Conservation (phyloP, 2,797 vertebrate species). For the Austrolebias charrua region DNA sequence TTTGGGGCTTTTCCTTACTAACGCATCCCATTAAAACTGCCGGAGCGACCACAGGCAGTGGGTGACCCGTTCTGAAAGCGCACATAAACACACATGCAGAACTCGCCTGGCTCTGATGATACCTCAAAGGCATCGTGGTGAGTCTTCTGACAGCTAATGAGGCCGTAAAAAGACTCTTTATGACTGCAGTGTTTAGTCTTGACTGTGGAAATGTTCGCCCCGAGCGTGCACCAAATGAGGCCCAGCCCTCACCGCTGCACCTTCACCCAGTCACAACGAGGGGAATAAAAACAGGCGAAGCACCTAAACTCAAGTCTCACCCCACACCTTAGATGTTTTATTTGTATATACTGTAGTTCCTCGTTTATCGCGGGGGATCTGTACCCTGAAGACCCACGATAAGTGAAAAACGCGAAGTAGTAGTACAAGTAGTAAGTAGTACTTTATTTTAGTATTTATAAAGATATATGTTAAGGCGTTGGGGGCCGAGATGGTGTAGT, state of each 20-base stretch:
- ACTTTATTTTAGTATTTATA: too few relatives aligned
- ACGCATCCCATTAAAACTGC: conserved; percentile 61
- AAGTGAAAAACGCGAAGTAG: too few relatives aligned
- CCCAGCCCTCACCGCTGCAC: conserved; percentile 46
- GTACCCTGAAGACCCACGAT: too few relatives aligned
- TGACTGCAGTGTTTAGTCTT: conserved; percentile 72
- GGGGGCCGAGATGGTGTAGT: too few relatives aligned
- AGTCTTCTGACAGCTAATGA: conserved; percentile 76
- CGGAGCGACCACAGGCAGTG: conserved; percentile 64
- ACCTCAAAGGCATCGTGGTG: conserved; percentile 70
- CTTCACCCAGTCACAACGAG: conserved; percentile 53
- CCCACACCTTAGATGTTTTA: conserved; percentile 18
- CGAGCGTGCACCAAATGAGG: conserved; percentile 63
- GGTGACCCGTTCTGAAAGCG: conserved; percentile 49
- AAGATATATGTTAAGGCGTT: too few relatives aligned
- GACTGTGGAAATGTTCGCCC: conserved; percentile 71
- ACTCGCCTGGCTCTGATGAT: conserved; percentile 68
- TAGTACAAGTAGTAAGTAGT: too few relatives aligned
- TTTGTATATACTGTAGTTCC: conserved; percentile 15
- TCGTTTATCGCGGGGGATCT: too few relatives aligned
- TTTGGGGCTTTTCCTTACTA: conserved; percentile 71
- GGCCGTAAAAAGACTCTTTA: conserved; percentile 77
- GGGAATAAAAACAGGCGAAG: conserved; percentile 41
- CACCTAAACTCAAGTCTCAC: conserved; percentile 23
- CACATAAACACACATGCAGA: conserved; percentile 35